Conservation (phyloP, 2,797 vertebrate genomes). For the Gallinago solitaria region DNA sequence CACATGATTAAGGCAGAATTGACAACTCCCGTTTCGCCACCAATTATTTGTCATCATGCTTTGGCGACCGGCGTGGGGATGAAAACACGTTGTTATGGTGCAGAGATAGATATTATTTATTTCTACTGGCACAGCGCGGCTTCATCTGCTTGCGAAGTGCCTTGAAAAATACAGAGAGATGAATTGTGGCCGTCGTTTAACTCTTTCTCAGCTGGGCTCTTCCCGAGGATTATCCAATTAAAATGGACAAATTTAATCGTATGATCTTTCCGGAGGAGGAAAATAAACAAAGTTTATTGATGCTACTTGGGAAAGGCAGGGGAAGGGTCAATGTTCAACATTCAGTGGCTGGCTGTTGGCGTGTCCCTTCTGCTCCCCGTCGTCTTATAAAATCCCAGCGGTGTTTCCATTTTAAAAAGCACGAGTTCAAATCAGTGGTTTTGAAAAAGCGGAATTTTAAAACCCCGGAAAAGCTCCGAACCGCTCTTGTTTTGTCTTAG, state of each 20-base stretch:
- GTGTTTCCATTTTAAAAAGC: not conserved
- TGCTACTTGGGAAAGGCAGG: not conserved
- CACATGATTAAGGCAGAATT: slow-evolving; percentile 32
- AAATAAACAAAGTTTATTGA: not conserved
- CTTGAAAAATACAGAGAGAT: not conserved
- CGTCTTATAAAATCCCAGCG: not conserved
- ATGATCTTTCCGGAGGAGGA: rapidly evolving
- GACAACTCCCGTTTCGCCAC: slow-evolving; percentile 4
- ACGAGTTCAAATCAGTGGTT: not conserved
- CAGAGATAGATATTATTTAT: not conserved
- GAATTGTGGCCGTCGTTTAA: not conserved
- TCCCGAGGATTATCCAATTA: not conserved
- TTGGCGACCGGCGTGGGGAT: not conserved
- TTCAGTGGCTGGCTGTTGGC: not conserved
- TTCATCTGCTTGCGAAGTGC: not conserved
- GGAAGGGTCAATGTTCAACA: not conserved
- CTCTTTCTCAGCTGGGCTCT: not conserved
- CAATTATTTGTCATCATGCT: slow-evolving; percentile 13
- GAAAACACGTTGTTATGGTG: not conserved
- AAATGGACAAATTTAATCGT: not conserved
- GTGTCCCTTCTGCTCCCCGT: not conserved
- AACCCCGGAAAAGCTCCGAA: not conserved
- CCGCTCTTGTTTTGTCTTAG: not conserved
- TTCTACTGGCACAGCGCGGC: not conserved
- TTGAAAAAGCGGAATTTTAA: not conserved